phyloP scores from a whole-genome alignment of 2,797 vertebrate genomes.

The Hemitrygon akajei region DNA sequence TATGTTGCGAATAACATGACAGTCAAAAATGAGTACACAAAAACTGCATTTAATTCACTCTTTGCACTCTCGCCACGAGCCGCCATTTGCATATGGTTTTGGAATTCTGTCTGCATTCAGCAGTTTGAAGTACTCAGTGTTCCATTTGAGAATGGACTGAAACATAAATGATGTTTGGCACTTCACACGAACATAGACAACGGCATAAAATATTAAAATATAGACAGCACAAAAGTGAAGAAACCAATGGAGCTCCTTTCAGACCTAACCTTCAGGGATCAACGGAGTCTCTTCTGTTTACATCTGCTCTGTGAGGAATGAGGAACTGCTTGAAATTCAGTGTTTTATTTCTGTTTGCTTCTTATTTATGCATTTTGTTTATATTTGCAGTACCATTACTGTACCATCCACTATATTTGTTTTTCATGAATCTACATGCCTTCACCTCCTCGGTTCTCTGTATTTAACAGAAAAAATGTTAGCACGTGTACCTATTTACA shows the following conservation, averaged over 20 bases:
- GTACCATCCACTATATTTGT: background rate
- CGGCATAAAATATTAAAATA: conserved; percentile 91
- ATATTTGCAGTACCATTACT: background rate
- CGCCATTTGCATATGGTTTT: conserved; percentile 25
- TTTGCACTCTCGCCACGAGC: conserved; percentile 42
- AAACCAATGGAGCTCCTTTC: conserved; percentile 64
- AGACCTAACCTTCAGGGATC: conserved; percentile 65
- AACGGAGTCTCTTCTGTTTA: conserved; percentile 29
- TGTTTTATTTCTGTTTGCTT: background rate
- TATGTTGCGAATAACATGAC: conserved; percentile 69
- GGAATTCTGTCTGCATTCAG: conserved; percentile 42
- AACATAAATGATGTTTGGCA: conserved; percentile 81
- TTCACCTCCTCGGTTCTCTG: background rate
- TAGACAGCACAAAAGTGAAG: conserved; percentile 69
- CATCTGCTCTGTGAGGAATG: background rate
- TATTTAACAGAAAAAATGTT: background rate
- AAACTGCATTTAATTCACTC: conserved; percentile 89
- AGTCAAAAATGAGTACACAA: conserved; percentile 79
- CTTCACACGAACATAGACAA: conserved; percentile 76
- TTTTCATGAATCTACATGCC: background rate
- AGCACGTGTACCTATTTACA: conserved; percentile 1
- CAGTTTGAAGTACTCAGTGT: conserved; percentile 61
- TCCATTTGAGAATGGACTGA: conserved; percentile 67
- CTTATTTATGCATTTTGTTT: background rate
- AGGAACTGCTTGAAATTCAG: background rate